Evolutionary conservation across 1,140 invertebrate species (phyloP).

Genomic region (Daktulosphaira vitifoliae): DNA sequence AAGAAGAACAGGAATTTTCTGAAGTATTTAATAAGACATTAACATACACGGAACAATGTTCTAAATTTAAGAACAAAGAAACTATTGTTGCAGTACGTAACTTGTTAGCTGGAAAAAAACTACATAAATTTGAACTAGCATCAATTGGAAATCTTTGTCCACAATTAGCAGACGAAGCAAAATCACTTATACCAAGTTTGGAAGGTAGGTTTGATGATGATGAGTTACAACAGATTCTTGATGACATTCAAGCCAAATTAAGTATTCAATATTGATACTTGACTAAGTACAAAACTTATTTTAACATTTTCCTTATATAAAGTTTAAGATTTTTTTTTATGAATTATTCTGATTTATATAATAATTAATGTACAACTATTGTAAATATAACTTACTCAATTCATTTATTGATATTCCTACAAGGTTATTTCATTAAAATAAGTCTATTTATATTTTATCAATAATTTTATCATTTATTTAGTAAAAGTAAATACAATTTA

Average conservation of each 20-base stretch:
- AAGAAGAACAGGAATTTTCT: slow-evolving; percentile 96
- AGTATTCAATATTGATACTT: slow-evolving; percentile 96
- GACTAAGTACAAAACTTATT: neutral
- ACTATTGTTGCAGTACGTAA: slow-evolving; percentile 77
- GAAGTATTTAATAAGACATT: slow-evolving; percentile 98
- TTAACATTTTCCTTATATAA: no score
- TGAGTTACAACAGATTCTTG: slow-evolving; percentile 83
- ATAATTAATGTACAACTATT: no score
- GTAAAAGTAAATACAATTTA: no score
- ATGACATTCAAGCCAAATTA: slow-evolving; percentile 95
- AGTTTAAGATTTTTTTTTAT: no score
- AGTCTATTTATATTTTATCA: no score
- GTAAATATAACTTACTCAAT: no score
- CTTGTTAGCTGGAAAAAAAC: slow-evolving; percentile 85
- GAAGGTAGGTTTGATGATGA: slow-evolving; percentile 95
- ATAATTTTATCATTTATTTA: no score
- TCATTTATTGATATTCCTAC: no score
- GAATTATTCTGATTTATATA: no score
- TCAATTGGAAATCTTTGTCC: slow-evolving; percentile 96
- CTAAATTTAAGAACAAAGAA: slow-evolving; percentile 97
- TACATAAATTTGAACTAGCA: slow-evolving; percentile 98
- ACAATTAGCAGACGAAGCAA: slow-evolving; percentile 95
- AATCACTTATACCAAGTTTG: slow-evolving; percentile 88
- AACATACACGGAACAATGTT: slow-evolving; percentile 90
- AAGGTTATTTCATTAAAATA: no score